Evolutionary conservation across 35 echinoderm and acorn worm species (phyloP).

Genomic region (Strongylocentrotus purpuratus): DNA sequence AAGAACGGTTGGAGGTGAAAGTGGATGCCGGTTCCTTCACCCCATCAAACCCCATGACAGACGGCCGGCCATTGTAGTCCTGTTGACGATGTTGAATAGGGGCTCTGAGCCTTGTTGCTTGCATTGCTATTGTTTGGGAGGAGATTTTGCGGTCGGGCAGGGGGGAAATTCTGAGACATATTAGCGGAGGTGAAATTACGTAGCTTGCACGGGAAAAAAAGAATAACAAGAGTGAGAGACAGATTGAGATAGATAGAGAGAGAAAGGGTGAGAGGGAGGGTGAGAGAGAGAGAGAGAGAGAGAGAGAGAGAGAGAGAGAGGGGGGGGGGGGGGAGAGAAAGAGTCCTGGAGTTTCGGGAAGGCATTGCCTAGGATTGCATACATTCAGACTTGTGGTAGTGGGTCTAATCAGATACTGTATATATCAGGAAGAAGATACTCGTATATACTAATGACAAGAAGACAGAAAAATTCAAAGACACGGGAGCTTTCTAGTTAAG

Average conservation of each 20-base stretch:
- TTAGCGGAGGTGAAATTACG: not conserved
- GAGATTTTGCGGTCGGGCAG: not conserved
- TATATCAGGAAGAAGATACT: not conserved
- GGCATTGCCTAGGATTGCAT: not conserved
- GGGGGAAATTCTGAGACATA: not conserved
- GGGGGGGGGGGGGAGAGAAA: no score
- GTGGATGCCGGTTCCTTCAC: not conserved
- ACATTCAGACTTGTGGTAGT: not conserved
- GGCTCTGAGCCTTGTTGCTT: not conserved
- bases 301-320: no score
- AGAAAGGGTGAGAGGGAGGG: no score
- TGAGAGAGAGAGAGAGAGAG: no score
- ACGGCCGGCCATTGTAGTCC: not conserved
- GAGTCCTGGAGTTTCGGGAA: not conserved
- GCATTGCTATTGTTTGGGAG: constrained; percentile 1
- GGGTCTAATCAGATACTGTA: no score
- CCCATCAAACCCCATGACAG: constrained; percentile 7
- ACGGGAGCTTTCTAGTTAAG: no score
- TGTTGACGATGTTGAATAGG: not conserved
- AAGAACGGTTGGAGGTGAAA: not conserved
- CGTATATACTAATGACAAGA: not conserved
- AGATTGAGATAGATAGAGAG: not conserved
- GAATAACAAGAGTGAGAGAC: not conserved
- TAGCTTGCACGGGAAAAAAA: not conserved
- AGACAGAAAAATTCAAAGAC: not conserved